These are phyloP conservation scores for Styela clava DNA, from an alignment of 23 tunicate species.

Conservation along the genomic window DNA sequence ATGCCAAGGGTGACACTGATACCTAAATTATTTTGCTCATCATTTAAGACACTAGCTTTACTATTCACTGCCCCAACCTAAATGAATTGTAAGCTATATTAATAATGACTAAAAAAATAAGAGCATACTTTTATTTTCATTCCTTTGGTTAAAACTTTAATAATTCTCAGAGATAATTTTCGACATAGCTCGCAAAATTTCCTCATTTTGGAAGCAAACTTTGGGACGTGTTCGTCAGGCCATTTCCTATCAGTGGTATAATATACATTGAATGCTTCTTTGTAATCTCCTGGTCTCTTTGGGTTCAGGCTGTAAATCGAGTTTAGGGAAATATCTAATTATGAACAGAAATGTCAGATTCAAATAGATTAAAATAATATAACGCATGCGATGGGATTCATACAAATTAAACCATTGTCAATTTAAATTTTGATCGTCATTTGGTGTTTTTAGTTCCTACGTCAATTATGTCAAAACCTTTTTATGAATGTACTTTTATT, in stretches of 20 bases:
- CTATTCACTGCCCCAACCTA: too few relatives aligned
- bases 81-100: too few relatives aligned
- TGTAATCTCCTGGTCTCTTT: slow-evolving; percentile 41
- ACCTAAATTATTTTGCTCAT: too few relatives aligned
- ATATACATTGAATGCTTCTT: slow-evolving; percentile 54
- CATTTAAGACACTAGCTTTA: too few relatives aligned
- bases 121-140: slow-evolving; percentile 42
- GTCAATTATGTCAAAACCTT: too few relatives aligned
- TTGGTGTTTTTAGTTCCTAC: neutral
- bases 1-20: neutral
- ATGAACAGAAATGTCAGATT: neutral
- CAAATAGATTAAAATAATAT: too few relatives aligned
- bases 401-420: neutral
- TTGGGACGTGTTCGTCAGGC: slow-evolving; percentile 43
- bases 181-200: slow-evolving; percentile 36
- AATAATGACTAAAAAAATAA: too few relatives aligned
- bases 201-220: slow-evolving; percentile 15
- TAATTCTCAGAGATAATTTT: slow-evolving; percentile 21
- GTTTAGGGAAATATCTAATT: neutral
- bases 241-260: slow-evolving; percentile 11
- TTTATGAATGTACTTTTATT: too few relatives aligned
- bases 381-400: too few relatives aligned
- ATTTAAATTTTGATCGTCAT: neutral
- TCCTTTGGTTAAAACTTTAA: slow-evolving; percentile 51
- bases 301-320: slow-evolving; percentile 25